phyloP scores from a whole-genome alignment of 2,113 vertebrate genomes.

The Pedionomus torquatus region DNA sequence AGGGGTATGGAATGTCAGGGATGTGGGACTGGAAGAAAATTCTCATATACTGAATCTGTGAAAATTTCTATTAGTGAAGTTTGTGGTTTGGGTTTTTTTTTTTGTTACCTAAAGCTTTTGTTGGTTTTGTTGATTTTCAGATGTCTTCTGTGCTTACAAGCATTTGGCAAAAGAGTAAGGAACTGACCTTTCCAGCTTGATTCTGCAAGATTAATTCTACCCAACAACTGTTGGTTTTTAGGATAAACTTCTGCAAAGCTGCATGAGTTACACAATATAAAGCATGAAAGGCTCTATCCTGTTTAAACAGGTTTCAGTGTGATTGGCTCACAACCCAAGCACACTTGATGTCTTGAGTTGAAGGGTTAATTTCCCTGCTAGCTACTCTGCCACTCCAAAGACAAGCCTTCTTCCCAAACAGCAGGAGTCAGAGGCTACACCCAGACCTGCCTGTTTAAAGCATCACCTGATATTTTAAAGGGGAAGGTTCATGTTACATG shows the following conservation, averaged over 20 bases:
- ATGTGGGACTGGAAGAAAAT: background rate
- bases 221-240: background rate
- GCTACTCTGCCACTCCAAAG: background rate
- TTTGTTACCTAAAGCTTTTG: background rate
- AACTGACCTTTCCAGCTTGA: background rate
- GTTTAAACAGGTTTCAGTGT: background rate
- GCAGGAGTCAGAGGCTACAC: background rate
- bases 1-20: background rate
- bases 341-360: background rate
- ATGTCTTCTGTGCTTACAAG: background rate
- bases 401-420: background rate
- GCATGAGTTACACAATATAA: background rate
- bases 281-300: slow-evolving; percentile 5
- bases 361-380: slow-evolving; percentile 13
- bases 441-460: background rate
- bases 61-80: background rate
- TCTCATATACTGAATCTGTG: background rate
- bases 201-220: slow-evolving; percentile 8
- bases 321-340: background rate
- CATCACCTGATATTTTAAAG: background rate
- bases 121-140: background rate
- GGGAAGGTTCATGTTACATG: background rate
- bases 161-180: background rate
- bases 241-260: slow-evolving; percentile 43
- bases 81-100: no score